Conservation (phyloP, 2,113 vertebrate species). For the Struthio camelus region DNA sequence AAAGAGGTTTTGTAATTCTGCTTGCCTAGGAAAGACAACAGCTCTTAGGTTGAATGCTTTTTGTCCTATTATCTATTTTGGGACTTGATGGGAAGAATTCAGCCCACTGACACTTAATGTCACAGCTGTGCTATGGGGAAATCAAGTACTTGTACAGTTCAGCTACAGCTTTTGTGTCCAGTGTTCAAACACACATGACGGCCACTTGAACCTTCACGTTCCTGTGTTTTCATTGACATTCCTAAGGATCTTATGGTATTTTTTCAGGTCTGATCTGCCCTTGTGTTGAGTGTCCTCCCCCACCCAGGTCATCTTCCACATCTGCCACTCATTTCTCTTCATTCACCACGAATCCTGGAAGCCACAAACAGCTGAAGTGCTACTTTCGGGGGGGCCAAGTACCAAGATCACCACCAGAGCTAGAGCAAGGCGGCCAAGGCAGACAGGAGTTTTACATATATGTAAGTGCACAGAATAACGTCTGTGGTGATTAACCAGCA, state of each 20-base stretch:
- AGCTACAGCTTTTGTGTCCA: neutral
- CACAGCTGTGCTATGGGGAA: neutral
- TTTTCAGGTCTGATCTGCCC: neutral
- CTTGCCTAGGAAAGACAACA: neutral
- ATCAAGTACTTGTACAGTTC: neutral
- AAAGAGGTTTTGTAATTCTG: neutral
- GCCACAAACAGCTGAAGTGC: neutral
- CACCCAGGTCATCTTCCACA: neutral
- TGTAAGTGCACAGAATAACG: neutral
- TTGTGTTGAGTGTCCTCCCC: neutral
- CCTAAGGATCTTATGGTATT: neutral
- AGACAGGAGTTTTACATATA: neutral
- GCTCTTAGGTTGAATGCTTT: neutral
- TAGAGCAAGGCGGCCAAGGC: neutral
- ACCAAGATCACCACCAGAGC: rapidly evolving
- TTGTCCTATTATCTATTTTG: neutral
- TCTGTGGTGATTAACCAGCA: neutral
- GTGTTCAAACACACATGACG: neutral
- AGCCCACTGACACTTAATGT: neutral
- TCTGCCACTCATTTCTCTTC: no score
- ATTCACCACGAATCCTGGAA: neutral
- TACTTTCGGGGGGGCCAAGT: neutral
- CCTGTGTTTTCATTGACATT: neutral
- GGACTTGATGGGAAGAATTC: neutral
- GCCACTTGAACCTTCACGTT: neutral